Percentiles rank a stretch among this genome's conserved stretches.
Evolutionary conservation across 2,888 invertebrate species (phyloP).

Genomic region (Ditula angustiorana): DNA sequence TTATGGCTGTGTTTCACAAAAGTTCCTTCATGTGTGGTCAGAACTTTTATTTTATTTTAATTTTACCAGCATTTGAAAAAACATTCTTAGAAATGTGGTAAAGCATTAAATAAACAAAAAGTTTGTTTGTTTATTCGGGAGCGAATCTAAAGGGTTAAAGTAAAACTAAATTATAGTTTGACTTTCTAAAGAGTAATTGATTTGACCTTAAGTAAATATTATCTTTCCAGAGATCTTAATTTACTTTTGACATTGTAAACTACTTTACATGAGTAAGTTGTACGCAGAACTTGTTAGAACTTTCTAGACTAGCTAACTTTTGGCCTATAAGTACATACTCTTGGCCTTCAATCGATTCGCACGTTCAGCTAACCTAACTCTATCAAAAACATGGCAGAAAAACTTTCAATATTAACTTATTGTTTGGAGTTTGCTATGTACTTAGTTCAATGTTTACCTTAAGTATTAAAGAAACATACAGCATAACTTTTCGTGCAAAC

Average conservation of each 20-base stretch:
- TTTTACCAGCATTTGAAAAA: neutral
- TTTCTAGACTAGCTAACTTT: conserved; percentile 17
- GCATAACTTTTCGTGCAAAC: too few relatives aligned
- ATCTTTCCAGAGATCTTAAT: neutral
- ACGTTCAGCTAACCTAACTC: conserved; percentile 11
- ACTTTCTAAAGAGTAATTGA: too few relatives aligned
- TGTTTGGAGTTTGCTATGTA: conserved; percentile 13
- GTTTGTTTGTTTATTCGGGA: too few relatives aligned
- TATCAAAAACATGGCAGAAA: conserved; percentile 16
- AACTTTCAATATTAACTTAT: conserved; percentile 31
- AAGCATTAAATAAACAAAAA: too few relatives aligned
- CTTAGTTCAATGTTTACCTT: neutral
- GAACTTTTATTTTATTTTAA: neutral
- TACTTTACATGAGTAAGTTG: neutral
- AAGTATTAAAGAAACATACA: too few relatives aligned
- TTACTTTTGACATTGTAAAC: neutral
- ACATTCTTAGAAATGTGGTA: neutral
- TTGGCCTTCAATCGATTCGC: conserved; percentile 8
- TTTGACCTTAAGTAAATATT: too few relatives aligned
- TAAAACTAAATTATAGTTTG: too few relatives aligned
- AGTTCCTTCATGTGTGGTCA: neutral
- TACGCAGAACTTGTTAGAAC: neutral
- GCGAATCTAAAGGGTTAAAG: too few relatives aligned
- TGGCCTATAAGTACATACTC: conserved; percentile 5
- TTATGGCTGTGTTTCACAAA: conserved; percentile 7